Conservation (phyloP, 2,113 vertebrate species). For the Odobenus rosmarus region DNA sequence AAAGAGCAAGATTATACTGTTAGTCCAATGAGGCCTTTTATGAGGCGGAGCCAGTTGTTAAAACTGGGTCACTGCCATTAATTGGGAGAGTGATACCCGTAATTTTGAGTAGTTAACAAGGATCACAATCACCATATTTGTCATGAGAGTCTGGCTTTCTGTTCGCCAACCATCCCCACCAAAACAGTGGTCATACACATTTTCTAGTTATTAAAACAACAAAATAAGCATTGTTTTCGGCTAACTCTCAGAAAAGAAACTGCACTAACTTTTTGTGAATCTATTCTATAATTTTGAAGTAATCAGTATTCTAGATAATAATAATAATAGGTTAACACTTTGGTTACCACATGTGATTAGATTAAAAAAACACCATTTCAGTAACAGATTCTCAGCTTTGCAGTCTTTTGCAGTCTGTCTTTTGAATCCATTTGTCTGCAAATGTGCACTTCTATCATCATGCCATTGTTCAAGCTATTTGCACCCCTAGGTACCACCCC, state of each 20-base stretch:
- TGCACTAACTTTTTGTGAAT: background rate
- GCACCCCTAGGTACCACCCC: background rate
- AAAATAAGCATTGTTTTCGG: background rate
- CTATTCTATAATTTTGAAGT: background rate
- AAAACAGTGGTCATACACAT: background rate
- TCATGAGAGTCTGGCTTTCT: background rate
- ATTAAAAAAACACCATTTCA: background rate
- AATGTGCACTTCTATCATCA: background rate
- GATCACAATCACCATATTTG: background rate
- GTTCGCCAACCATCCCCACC: background rate
- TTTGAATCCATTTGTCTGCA: background rate
- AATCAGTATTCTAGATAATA: background rate
- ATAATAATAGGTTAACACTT: background rate
- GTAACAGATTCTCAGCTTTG: background rate
- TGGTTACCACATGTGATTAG: background rate
- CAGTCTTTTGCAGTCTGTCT: background rate
- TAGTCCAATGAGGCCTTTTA: background rate
- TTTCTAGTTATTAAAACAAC: background rate
- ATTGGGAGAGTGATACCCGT: background rate
- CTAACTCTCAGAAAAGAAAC: background rate
- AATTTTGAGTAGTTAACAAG: background rate
- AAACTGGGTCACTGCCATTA: background rate
- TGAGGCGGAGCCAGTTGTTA: background rate
- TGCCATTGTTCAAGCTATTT: background rate
- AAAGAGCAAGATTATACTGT: background rate